These are phyloP conservation scores for Buphagus erythrorhynchus DNA, from an alignment of 2,797 vertebrate species.

Conservation along the genomic window DNA sequence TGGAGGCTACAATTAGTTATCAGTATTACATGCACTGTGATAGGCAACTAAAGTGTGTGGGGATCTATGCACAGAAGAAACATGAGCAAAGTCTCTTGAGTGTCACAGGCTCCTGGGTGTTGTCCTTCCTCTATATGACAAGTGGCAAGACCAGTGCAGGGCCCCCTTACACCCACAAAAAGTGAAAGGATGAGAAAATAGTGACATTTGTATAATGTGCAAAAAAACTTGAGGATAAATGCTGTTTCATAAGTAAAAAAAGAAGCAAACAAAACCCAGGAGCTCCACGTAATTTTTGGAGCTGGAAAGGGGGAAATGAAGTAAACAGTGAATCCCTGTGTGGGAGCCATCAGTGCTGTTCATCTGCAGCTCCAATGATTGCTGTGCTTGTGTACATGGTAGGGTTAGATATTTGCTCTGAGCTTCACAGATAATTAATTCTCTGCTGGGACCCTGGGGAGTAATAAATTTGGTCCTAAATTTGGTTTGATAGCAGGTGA, in stretches of 20 bases:
- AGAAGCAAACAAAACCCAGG: neutral
- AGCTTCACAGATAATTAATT: neutral
- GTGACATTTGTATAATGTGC: accelerated
- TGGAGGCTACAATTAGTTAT: neutral
- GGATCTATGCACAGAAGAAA: neutral
- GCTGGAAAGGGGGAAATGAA: neutral
- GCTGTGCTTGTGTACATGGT: neutral
- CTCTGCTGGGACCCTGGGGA: neutral
- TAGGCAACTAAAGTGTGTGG: neutral
- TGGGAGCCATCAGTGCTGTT: neutral
- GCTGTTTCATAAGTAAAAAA: neutral
- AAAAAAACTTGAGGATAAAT: neutral
- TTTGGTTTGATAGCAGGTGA: neutral
- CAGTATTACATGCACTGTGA: neutral
- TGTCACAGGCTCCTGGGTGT: neutral
- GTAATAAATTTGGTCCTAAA: neutral
- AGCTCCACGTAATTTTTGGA: neutral
- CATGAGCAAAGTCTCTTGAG: neutral
- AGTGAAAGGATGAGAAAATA: neutral
- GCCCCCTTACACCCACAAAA: neutral
- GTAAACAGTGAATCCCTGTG: accelerated
- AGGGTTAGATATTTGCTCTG: neutral
- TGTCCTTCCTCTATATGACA: neutral
- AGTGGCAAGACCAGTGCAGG: neutral
- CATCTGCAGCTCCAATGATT: neutral